phyloP scores from a whole-genome alignment of 35 echinoderm and acorn worm genomes.

The Patiria miniata region DNA sequence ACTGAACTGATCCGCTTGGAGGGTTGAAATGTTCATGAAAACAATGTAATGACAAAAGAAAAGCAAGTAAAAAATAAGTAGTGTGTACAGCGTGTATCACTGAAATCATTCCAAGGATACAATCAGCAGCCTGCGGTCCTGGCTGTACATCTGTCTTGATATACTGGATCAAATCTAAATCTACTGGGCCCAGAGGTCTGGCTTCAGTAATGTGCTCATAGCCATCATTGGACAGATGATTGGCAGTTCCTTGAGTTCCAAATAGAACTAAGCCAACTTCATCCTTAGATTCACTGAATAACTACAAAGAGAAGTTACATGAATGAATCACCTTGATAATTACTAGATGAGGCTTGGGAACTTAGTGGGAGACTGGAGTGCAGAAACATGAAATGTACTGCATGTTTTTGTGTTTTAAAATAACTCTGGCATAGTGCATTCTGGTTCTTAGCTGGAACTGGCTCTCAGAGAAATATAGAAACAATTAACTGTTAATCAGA shows the following conservation, averaged over 20 bases:
- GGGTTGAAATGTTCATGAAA: too few species aligned
- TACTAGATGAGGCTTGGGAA: not conserved
- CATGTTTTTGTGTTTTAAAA: not conserved
- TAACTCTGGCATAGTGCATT: not conserved
- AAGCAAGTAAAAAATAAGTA: too few species aligned
- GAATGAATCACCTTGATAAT: not conserved
- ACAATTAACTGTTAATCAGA: too few species aligned
- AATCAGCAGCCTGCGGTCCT: conserved; percentile 78
- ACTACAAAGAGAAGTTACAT: conserved; percentile 30
- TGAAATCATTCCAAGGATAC: conserved; percentile 72
- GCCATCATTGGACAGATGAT: conserved; percentile 63
- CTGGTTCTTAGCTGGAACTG: not conserved
- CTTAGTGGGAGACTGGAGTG: not conserved
- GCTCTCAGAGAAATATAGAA: too few species aligned
- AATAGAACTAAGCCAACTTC: conserved; percentile 90
- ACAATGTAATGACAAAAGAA: too few species aligned
- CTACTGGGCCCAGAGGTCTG: conserved; percentile 58
- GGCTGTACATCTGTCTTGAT: conserved; percentile 74
- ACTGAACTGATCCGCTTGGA: too few species aligned
- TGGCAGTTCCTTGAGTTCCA: conserved; percentile 85
- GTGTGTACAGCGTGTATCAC: too few species aligned
- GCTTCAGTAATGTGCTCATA: conserved; percentile 94
- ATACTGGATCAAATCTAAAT: conserved; percentile 81
- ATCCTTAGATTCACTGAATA: conserved; percentile 98
- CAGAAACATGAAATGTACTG: not conserved